Base-by-base conservation (phyloP, 2,888 invertebrate species). In the Ferdinandea cuprea region DNA sequence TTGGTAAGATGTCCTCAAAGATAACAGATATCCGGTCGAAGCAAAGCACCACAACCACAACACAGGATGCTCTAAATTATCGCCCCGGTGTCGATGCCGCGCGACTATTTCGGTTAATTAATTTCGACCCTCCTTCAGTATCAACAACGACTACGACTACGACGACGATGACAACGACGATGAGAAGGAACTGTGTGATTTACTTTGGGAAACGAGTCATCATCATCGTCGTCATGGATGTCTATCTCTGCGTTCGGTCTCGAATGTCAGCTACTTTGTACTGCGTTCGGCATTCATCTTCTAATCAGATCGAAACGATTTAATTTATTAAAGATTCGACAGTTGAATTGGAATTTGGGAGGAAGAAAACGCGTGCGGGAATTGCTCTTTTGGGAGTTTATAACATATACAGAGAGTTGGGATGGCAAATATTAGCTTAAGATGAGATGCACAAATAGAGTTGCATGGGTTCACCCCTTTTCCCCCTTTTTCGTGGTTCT, bases 21-120 rank as follows among this genome's bases (percentile, higher is more conserved):
- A 89, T 89, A 89, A 89, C 79, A 87, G 86, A 87, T 89, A 88
- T 89, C 88, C 89, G 89, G 89, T 87, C 87, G 50, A 21, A 48
- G 32, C 44, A 61, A 65, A 65, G 30, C 54, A 66, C 72, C 46
- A 72, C 50, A 50, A 65, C 65, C 54, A 48, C 32, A 56, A 35
- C 54, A 46, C 63, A 79, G 73, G 79, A 84, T 84, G 79, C 44
- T 68, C 66, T 84, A 84, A 84, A 84, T 84, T 79, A 74, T 79
- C 46, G 48, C 68, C 61, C 35, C 54, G 71, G 59, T 69, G 68
- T 76, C 72, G 73, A 73, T 78, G 78, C 68, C 68, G 78, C 68
- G 61, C 83, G 78, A 77, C 61, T 61, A 52, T 68, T 83, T 78
- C 48, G 68, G 72, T 73, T 83, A 83, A 83, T 83, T 83, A 78